Evolutionary conservation across 1,140 invertebrate genomes (phyloP).

Genomic region (Apocrypta bakeri): DNA sequence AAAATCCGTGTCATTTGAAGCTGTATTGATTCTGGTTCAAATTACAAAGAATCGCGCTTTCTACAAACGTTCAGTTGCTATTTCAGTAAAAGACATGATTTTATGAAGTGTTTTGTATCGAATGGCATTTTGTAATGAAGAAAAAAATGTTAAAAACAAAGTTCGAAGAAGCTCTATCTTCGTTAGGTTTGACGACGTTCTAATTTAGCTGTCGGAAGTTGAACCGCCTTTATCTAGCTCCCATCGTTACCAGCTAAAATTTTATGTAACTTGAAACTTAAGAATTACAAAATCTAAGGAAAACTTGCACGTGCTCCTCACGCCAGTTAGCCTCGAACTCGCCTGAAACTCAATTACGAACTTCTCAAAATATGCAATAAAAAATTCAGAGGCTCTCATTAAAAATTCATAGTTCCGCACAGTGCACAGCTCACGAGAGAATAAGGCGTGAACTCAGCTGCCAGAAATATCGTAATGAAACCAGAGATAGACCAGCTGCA

Average conservation of each 20-base stretch:
- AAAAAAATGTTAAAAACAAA: neutral
- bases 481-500: neutral
- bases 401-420: slow-evolving; percentile 46
- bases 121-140: neutral
- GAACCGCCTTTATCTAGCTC: neutral
- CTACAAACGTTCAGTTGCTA: neutral
- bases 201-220: slow-evolving; percentile 11
- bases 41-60: neutral
- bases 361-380: slow-evolving; percentile 45
- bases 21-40: neutral
- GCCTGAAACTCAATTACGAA: slow-evolving; percentile 43
- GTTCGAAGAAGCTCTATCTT: neutral
- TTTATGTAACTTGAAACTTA: slow-evolving; percentile 41
- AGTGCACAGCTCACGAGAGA: neutral
- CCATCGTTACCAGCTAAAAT: neutral
- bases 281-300: slow-evolving; percentile 28
- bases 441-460: neutral
- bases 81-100: neutral
- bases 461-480: slow-evolving; percentile 17
- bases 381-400: slow-evolving; percentile 24
- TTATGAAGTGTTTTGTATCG: neutral
- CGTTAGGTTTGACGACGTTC: neutral
- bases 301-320: slow-evolving; percentile 13
- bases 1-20: neutral
- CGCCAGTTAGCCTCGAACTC: slow-evolving; percentile 14